Evolutionary conservation across 53 echinoderm and acorn worm genomes (phyloP), one percentile per base, ranked within the genome.

Genomic region (Henricia sp.): DNA sequence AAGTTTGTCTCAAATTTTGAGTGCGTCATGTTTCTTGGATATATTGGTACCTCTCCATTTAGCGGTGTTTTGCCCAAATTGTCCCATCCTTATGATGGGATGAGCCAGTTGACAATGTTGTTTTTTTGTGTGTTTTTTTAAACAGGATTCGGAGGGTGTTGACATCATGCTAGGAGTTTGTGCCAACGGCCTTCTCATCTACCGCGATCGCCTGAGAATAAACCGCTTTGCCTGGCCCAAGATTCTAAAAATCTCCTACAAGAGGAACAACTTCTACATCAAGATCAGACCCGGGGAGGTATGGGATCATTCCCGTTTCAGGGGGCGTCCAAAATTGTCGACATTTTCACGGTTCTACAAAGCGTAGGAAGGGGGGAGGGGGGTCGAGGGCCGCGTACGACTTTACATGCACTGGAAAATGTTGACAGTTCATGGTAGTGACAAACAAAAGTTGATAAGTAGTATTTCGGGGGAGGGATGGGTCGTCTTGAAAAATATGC

Each of bases 201-300:
- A 99, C 90, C 87, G 99, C 37, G 95, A 99, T 67, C 84, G 99
- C 53, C 77, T 99, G 51, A 90, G 99, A 76, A 95, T 97, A 90
- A 99, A 99, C 89, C 99, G 99, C 77, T 99, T 99, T 76, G 99
- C 99, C 75, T 99, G 99, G 99, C 99, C 99, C 66, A 99, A 99
- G 88, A 99, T 99, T 82, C 91, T 99, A 64, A 99, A 99, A 78
- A 99, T 99, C 53, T 99, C 99, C 26, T 99, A 99, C 85, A 99
- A 99, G 56, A 88, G 99, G 56, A 99, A 99, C 87, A 99, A 95
- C 87, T 99, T 99, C 87, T 99, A 99, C 89, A 95, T 99, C 84
- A 99, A 99, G 83, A 90, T 99, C 42, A 92, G 99, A 83, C 99
- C 99, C 41, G 99, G 99, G 84, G 99, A 99, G 86, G 99, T 99